phyloP scores from a whole-genome alignment of 2,113 vertebrate species.

The Tyto alba region DNA sequence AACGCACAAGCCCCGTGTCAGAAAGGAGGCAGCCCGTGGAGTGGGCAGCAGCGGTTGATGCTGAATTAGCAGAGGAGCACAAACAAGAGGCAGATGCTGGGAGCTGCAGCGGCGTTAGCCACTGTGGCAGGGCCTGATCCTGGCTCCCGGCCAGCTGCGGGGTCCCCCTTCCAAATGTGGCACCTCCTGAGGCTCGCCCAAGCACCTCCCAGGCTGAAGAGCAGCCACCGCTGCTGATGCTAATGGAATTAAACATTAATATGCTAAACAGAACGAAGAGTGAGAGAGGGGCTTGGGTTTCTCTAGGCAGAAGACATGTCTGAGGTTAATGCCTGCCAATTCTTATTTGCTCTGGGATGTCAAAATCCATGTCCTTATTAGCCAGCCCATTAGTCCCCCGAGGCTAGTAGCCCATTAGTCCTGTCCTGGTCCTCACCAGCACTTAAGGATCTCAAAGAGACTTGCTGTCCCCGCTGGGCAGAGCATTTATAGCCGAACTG shows the following conservation, averaged over 20 bases:
- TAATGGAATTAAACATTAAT: constrained; percentile 65
- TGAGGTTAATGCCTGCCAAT: constrained; percentile 64
- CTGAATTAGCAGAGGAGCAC: not conserved
- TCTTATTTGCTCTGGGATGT: constrained; percentile 54
- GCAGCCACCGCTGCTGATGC: constrained; percentile 6
- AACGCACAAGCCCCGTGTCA: not conserved
- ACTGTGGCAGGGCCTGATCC: not conserved
- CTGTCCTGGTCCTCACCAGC: not conserved
- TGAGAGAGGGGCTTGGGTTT: constrained; percentile 36
- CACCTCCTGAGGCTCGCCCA: not conserved
- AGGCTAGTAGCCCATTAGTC: constrained; percentile 42
- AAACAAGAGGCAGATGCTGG: not conserved
- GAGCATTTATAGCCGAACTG: fast-evolving
- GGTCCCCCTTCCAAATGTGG: not conserved
- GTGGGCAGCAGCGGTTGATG: not conserved
- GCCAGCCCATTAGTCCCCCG: constrained; percentile 19
- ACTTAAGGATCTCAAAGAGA: not conserved
- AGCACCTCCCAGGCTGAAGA: not conserved
- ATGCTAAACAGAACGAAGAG: constrained; percentile 41
- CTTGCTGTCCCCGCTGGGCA: fast-evolving
- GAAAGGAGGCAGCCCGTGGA: not conserved
- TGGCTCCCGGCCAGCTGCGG: not conserved
- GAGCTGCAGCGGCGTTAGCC: fast-evolving
- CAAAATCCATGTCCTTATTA: constrained; percentile 50
- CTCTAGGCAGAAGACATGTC: constrained; percentile 55